phyloP scores from a whole-genome alignment of 2,888 invertebrate species.

The Hypomecis atomaria region DNA sequence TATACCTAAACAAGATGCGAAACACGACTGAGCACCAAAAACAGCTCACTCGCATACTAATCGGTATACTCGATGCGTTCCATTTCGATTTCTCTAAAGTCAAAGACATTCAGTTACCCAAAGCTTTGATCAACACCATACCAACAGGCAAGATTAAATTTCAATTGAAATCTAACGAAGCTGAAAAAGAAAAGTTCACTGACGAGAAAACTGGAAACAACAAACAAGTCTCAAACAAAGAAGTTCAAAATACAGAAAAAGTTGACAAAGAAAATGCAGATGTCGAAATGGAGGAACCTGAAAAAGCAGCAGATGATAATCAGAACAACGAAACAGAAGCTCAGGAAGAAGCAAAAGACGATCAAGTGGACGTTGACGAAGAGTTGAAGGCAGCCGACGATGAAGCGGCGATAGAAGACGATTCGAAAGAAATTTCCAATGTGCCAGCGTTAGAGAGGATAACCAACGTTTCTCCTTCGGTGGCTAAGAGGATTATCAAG shows the following conservation, averaged over 20 bases:
- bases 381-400: conserved; percentile 72
- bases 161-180: conserved; percentile 45
- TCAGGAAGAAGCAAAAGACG: conserved; percentile 49
- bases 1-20: conserved; percentile 91
- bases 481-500: conserved; percentile 90
- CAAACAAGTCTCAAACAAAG: neutral
- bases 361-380: conserved; percentile 58
- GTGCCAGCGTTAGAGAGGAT: conserved; percentile 73
- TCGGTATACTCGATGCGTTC: conserved; percentile 94
- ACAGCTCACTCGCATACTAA: conserved; percentile 90
- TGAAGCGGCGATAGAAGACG: conserved; percentile 64
- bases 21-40: conserved; percentile 91
- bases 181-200: conserved; percentile 48
- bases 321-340: conserved; percentile 53
- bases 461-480: conserved; percentile 86
- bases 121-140: conserved; percentile 62
- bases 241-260: neutral
- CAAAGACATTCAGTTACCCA: conserved; percentile 68
- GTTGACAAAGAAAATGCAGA: conserved; percentile 36
- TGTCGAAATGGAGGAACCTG: conserved; percentile 46
- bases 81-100: conserved; percentile 94
- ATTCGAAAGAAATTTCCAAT: conserved; percentile 59
- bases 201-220: conserved; percentile 27
- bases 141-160: conserved; percentile 47
- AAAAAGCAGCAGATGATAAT: conserved; percentile 3